phyloP scores from a whole-genome alignment of 2,888 invertebrate species.

The Aphodius granarius region DNA sequence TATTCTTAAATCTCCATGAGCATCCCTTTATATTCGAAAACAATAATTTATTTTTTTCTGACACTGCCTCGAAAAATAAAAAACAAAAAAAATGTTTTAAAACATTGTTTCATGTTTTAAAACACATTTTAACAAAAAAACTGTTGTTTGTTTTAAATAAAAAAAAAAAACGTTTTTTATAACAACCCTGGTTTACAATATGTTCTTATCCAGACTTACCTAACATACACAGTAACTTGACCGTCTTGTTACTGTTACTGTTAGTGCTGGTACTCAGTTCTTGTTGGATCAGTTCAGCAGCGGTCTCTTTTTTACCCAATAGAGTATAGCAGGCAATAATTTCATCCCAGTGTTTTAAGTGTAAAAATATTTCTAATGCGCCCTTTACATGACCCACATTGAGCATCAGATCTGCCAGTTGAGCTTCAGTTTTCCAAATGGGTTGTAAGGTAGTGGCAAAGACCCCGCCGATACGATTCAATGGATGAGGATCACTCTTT shows the following conservation, averaged over 20 bases:
- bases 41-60: too few species aligned
- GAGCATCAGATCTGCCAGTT: conserved; percentile 76
- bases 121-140: too few species aligned
- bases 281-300: conserved; percentile 84
- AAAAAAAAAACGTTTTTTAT: too few species aligned
- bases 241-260: conserved; percentile 73
- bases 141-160: too few species aligned
- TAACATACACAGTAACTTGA: conserved; percentile 87
- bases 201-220: conserved; percentile 34
- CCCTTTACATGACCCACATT: conserved; percentile 82
- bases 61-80: too few species aligned
- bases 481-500: conserved; percentile 50
- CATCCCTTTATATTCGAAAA: too few species aligned
- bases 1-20: too few species aligned
- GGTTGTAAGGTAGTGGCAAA: conserved; percentile 75
- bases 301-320: conserved; percentile 84
- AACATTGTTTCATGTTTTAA: too few species aligned
- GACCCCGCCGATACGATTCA: conserved; percentile 59
- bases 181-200: background rate
- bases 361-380: conserved; percentile 77
- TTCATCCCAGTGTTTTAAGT: conserved; percentile 86
- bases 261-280: conserved; percentile 74
- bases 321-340: conserved; percentile 89
- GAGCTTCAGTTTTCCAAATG: conserved; percentile 75
- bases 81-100: too few species aligned